phyloP scores from a whole-genome alignment of 2,113 vertebrate genomes.

The Erpornis zantholeuca region DNA sequence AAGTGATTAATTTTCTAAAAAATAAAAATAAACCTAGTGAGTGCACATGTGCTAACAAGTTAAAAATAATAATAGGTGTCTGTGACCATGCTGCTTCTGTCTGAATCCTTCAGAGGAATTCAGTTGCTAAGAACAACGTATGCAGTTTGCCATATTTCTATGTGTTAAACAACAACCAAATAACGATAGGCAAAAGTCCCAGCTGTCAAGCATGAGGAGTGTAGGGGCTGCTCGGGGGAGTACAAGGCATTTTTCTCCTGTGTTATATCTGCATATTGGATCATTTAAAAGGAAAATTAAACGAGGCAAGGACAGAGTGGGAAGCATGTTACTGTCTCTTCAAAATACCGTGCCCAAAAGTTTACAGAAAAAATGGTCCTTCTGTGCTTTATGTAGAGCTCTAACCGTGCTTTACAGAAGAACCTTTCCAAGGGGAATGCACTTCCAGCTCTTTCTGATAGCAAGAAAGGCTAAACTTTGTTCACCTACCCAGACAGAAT shows the following conservation, averaged over 20 bases:
- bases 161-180: conserved; percentile 4
- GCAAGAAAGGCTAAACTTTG: background rate
- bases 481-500: background rate
- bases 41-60: conserved; percentile 30
- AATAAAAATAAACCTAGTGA: background rate
- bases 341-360: background rate
- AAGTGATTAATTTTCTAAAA: background rate
- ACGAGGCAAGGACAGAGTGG: background rate
- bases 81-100: conserved; percentile 20
- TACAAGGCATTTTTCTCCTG: background rate
- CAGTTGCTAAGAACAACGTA: conserved; percentile 8
- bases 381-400: background rate
- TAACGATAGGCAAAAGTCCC: background rate
- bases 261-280: background rate
- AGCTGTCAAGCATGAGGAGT: conserved; percentile 4
- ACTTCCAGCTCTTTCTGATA: background rate
- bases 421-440: background rate
- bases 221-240: background rate
- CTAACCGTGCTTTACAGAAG: background rate
- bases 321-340: background rate
- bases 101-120: background rate
- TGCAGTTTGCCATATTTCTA: background rate
- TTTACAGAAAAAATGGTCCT: background rate
- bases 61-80: conserved; percentile 53
- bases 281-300: conserved; percentile 3